Conservation (phyloP, 2,113 vertebrate species). For the Osmerus eperlanus region DNA sequence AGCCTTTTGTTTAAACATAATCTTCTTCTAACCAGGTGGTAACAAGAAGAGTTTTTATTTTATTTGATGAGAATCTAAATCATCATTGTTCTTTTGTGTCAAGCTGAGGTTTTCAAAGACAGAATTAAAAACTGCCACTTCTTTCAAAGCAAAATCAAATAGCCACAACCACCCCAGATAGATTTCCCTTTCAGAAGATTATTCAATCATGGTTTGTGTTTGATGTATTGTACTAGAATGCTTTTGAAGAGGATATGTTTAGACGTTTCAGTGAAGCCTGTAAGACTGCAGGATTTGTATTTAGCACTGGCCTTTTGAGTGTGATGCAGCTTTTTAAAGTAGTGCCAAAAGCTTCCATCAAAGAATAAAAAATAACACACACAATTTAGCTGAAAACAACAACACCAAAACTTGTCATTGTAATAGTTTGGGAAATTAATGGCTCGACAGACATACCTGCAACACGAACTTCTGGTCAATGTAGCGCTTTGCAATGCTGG, state of each 20-base stretch:
- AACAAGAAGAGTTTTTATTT: too few species aligned
- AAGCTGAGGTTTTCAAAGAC: background rate
- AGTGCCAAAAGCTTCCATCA: too few species aligned
- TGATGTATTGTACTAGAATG: conserved; percentile 1
- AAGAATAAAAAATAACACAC: too few species aligned
- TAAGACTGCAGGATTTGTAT: background rate
- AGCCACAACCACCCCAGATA: background rate
- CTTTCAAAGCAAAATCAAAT: conserved; percentile 1
- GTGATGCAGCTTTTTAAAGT: too few species aligned
- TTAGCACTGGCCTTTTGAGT: background rate
- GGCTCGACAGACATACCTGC: conserved; percentile 74
- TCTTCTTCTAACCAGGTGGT: too few species aligned
- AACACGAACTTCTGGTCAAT: conserved; percentile 99
- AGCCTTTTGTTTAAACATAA: too few species aligned
- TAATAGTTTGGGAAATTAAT: too few species aligned
- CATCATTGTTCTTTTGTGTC: background rate
- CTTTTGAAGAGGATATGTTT: background rate
- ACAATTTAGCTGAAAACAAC: background rate
- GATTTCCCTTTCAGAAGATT: background rate
- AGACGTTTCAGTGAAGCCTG: background rate
- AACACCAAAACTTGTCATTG: conserved; percentile 19
- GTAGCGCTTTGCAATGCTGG: conserved; percentile 90
- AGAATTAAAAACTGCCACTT: background rate
- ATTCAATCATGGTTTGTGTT: conserved; percentile 4
- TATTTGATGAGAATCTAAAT: too few species aligned